Conservation (phyloP, 2,113 vertebrate species). For the Coreoperca whiteheadi region DNA sequence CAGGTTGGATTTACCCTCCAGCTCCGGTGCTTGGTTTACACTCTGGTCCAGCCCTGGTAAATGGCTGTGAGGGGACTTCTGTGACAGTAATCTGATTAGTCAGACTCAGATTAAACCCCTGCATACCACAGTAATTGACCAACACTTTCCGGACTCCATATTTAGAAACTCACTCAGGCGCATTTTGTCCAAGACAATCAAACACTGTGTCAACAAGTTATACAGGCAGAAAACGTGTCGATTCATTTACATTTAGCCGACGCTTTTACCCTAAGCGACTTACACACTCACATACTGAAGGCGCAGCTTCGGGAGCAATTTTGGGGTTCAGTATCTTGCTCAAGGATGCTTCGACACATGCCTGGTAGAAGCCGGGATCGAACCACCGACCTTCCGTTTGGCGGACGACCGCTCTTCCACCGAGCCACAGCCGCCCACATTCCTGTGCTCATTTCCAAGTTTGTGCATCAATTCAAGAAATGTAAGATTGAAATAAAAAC, state of each 20-base stretch:
- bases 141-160: slow-evolving; percentile 9
- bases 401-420: too few species aligned
- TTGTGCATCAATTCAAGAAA: background rate
- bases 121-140: slow-evolving; percentile 29
- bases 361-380: too few species aligned
- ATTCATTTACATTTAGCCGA: too few species aligned
- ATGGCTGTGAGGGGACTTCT: slow-evolving; percentile 33
- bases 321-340: too few species aligned
- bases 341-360: too few species aligned
- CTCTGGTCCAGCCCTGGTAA: background rate
- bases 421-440: too few species aligned
- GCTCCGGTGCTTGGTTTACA: background rate
- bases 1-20: background rate
- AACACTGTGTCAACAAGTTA: background rate
- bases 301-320: too few species aligned
- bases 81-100: slow-evolving; percentile 74
- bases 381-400: too few species aligned
- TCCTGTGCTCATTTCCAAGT: background rate
- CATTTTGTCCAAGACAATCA: background rate
- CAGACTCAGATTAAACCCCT: slow-evolving; percentile 53
- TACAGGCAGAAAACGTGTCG: too few species aligned
- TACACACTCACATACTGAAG: too few species aligned
- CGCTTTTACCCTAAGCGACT: too few species aligned
- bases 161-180: slow-evolving; percentile 8
- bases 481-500: background rate